These are phyloP conservation scores for Philypnodon macrostomus DNA, from an alignment of 2,797 vertebrate genomes.

Conservation along the genomic window DNA sequence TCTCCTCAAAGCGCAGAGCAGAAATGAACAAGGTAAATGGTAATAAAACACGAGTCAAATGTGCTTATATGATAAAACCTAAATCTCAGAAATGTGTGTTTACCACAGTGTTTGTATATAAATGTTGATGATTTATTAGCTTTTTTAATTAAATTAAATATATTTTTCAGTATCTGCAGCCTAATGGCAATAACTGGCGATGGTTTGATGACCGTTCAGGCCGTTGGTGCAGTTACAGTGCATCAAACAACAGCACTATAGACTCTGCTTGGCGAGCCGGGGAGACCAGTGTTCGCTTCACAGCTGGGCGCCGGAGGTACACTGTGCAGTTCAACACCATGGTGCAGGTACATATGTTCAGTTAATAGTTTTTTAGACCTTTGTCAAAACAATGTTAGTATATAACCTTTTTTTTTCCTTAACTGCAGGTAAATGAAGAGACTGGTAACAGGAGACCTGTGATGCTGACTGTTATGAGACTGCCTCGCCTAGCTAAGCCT, in stretches of 20 bases:
- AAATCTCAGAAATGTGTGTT: too few species aligned
- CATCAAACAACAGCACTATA: slow-evolving; percentile 95
- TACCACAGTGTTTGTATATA: too few species aligned
- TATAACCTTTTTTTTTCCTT: slow-evolving; percentile 10
- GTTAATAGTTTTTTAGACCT: neutral
- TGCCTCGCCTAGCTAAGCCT: slow-evolving; percentile 82
- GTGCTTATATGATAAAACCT: too few species aligned
- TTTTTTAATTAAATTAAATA: neutral
- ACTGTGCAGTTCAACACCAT: slow-evolving; percentile 97
- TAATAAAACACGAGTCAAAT: neutral
- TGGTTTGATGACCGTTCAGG: slow-evolving; percentile 98
- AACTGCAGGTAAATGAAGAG: slow-evolving; percentile 93
- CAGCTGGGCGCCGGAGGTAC: slow-evolving; percentile 92
- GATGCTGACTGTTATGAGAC: slow-evolving; percentile 90
- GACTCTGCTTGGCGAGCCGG: slow-evolving; percentile 93
- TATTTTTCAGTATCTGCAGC: slow-evolving; percentile 85
- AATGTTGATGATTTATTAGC: too few species aligned
- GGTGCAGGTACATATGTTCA: slow-evolving; percentile 84
- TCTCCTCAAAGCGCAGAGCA: slow-evolving; percentile 90
- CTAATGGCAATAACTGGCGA: slow-evolving; percentile 95
- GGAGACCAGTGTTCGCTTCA: slow-evolving; percentile 93
- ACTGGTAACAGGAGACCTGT: slow-evolving; percentile 92
- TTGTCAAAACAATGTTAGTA: neutral
- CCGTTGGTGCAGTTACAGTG: slow-evolving; percentile 96
- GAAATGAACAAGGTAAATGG: slow-evolving; percentile 94